A percentile compares a stretch with the other conserved stretches of the same genome.
phyloP scores from a whole-genome alignment of 2,113 vertebrate species.

The Cebus imitator region DNA sequence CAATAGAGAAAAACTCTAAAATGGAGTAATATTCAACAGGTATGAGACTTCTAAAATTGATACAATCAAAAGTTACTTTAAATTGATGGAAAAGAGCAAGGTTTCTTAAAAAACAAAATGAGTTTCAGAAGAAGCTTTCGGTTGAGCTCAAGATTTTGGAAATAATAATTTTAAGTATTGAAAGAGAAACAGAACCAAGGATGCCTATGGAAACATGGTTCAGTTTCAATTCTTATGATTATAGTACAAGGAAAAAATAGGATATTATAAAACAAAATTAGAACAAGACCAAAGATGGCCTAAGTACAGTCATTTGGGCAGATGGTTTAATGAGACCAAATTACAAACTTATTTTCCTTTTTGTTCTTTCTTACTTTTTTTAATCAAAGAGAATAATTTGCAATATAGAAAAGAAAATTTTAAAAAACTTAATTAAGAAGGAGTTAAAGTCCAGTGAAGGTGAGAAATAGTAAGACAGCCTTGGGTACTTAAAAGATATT shows the following conservation, averaged over 20 bases:
- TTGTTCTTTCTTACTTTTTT: not conserved
- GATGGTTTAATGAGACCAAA: not conserved
- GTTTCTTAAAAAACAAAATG: not conserved
- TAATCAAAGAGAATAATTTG: not conserved
- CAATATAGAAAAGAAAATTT: not conserved
- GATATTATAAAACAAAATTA: not conserved
- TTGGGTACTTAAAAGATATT: not conserved
- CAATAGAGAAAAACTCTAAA: not conserved
- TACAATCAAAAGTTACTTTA: not conserved
- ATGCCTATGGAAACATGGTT: not conserved
- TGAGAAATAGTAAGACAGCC: not conserved
- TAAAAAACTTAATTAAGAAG: not conserved
- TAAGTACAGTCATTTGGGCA: not conserved
- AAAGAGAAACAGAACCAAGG: not conserved
- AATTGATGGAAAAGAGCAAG: not conserved
- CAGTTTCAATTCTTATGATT: not conserved
- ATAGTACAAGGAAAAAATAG: not conserved
- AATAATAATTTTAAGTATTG: not conserved
- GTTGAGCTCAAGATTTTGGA: not conserved
- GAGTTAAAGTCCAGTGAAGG: not conserved
- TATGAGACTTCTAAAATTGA: not conserved
- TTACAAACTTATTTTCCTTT: not conserved
- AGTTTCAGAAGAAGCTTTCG: not conserved
- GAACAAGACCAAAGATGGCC: not conserved
- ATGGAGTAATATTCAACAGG: not conserved